Conservation (phyloP, 2,797 vertebrate species). For the Trachops cirrhosus region DNA sequence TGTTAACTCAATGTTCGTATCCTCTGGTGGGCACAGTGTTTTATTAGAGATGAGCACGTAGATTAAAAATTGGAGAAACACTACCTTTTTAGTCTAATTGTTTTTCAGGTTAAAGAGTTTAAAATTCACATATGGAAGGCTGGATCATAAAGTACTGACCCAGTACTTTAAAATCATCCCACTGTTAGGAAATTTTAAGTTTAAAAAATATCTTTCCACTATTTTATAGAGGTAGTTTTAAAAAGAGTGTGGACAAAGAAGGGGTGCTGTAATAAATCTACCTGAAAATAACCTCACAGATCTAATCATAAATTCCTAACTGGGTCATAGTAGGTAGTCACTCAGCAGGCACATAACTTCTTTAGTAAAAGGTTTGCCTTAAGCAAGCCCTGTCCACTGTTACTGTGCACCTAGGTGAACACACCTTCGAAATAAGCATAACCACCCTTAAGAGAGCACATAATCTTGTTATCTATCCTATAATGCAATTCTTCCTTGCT, state of each 20-base stretch:
- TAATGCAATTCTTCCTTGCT: not conserved
- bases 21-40: not conserved
- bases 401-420: not conserved
- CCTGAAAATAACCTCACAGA: not conserved
- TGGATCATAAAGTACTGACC: not conserved
- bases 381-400: not conserved
- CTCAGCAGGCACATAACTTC: not conserved
- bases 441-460: not conserved
- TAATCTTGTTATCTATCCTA: not conserved
- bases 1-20: conserved; percentile 10
- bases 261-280: not conserved
- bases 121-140: conserved; percentile 28
- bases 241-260: not conserved
- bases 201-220: conserved; percentile 30
- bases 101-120: conserved; percentile 44
- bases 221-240: not conserved
- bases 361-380: not conserved
- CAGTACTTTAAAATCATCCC: not conserved
- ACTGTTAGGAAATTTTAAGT: not conserved
- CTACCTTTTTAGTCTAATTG: not conserved
- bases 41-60: not conserved
- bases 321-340: not conserved
- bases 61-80: conserved; percentile 46
- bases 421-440: not conserved
- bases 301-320: not conserved